Conservation (phyloP, 2,797 vertebrate species). For the Gallinago solitaria region DNA sequence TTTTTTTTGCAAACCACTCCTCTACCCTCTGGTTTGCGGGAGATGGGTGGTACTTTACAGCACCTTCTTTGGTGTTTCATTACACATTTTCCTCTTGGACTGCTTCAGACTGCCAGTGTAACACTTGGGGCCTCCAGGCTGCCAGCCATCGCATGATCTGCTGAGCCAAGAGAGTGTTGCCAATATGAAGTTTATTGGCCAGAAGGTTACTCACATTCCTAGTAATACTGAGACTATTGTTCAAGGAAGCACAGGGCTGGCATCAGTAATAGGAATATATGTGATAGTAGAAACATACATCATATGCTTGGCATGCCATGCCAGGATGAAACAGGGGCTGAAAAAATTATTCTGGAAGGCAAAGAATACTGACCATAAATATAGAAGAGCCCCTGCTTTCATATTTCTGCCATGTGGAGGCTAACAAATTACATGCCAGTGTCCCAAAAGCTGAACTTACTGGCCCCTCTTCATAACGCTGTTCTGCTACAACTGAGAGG, state of each 20-base stretch:
- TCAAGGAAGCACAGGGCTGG: not conserved
- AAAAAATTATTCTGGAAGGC: not conserved
- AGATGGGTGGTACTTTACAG: not conserved
- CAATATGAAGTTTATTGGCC: not conserved
- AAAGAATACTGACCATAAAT: not conserved
- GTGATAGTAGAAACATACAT: not conserved
- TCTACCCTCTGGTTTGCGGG: not conserved
- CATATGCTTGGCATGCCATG: not conserved
- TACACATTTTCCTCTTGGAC: not conserved
- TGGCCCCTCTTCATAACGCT: not conserved
- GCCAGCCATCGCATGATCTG: accelerated
- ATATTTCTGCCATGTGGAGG: not conserved
- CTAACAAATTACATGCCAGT: not conserved
- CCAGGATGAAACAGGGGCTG: not conserved
- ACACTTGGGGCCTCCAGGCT: not conserved
- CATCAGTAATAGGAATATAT: not conserved
- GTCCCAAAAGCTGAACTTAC: not conserved
- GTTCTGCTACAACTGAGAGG: not conserved
- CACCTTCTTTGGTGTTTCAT: not conserved
- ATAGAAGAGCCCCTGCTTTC: not conserved
- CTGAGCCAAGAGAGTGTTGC: not conserved
- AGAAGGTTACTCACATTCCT: not conserved
- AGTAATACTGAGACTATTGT: not conserved
- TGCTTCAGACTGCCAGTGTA: not conserved
- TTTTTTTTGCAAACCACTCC: not conserved